phyloP scores from a whole-genome alignment of 2,888 invertebrate genomes.

The Philopedon plagiatum region DNA sequence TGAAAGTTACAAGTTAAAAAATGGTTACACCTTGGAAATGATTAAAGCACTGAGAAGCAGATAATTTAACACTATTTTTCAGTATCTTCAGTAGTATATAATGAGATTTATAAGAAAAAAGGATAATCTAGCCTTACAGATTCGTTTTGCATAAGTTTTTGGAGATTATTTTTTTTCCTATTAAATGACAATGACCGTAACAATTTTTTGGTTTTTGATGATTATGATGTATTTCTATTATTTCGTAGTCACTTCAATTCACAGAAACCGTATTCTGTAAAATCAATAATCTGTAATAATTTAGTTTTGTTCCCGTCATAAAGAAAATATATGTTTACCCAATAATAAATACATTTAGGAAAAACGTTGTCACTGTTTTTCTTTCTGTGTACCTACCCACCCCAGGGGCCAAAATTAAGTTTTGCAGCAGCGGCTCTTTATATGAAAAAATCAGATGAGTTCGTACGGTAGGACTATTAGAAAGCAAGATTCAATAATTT shows the following conservation, averaged over 20 bases:
- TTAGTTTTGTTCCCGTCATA: too few relatives aligned
- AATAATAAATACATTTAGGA: too few relatives aligned
- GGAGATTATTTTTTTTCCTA: neutral
- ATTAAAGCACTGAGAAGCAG: conserved; percentile 55
- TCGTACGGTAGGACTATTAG: too few relatives aligned
- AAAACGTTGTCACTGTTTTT: too few relatives aligned
- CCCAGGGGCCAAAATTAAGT: too few relatives aligned
- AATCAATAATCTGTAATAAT: neutral
- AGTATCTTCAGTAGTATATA: neutral
- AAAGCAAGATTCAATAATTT: too few relatives aligned
- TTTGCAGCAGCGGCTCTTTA: too few relatives aligned
- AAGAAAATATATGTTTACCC: too few relatives aligned
- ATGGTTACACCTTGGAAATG: conserved; percentile 52
- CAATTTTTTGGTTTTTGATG: conserved; percentile 27
- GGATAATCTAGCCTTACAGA: neutral
- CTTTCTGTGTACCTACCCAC: too few relatives aligned
- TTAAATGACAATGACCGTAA: neutral
- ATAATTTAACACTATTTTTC: neutral
- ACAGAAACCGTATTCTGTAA: neutral
- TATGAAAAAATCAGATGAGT: too few relatives aligned
- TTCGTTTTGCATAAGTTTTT: neutral
- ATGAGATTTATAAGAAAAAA: conserved; percentile 12
- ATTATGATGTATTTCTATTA: conserved; percentile 38
- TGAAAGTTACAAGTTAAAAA: conserved; percentile 53
- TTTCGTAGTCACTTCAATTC: conserved; percentile 2